A percentile compares a stretch with the other conserved stretches of the same genome.
These are phyloP conservation scores for Drosophila dunni DNA, from an alignment of 1,140 invertebrate genomes.

Conservation along the genomic window DNA sequence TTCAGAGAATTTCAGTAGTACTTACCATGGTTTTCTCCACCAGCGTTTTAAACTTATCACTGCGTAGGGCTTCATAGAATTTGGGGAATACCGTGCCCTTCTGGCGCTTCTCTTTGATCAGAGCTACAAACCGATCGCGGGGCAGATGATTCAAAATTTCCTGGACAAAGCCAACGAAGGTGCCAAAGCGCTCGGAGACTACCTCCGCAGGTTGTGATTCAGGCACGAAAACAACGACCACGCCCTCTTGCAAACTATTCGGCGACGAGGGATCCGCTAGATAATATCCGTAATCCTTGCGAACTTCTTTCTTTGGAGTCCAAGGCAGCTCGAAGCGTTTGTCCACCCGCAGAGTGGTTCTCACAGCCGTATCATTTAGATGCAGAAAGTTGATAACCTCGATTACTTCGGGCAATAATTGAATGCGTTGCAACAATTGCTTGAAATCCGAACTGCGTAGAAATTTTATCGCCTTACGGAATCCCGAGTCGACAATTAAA, in stretches of 20 bases:
- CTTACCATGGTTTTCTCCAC: conserved; percentile 70
- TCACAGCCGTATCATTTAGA: conserved; percentile 53
- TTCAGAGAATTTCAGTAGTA: too few species aligned
- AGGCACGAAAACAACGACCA: conserved; percentile 50
- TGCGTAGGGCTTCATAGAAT: conserved; percentile 70
- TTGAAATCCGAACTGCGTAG: conserved; percentile 65
- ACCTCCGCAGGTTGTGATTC: background rate
- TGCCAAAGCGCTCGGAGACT: conserved; percentile 7
- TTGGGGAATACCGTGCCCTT: conserved; percentile 58
- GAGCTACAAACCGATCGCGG: conserved; percentile 54
- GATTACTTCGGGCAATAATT: conserved; percentile 70
- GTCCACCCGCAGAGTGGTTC: background rate
- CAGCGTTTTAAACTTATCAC: conserved; percentile 54
- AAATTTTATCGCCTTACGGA: conserved; percentile 70
- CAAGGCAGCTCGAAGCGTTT: background rate
- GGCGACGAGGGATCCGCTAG: background rate
- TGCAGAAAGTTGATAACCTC: conserved; percentile 72
- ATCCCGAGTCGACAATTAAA: conserved; percentile 66
- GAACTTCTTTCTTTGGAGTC: background rate
- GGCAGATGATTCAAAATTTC: conserved; percentile 67
- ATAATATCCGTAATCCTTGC: background rate
- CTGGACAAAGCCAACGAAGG: conserved; percentile 63
- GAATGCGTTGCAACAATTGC: conserved; percentile 40
- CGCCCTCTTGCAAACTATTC: conserved; percentile 18
- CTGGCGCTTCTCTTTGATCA: conserved; percentile 68